Percentiles rank a stretch among this genome's conserved stretches.
These are phyloP conservation scores for Spisula subtruncata DNA, from an alignment of 2,888 invertebrate genomes.

Conservation along the genomic window DNA sequence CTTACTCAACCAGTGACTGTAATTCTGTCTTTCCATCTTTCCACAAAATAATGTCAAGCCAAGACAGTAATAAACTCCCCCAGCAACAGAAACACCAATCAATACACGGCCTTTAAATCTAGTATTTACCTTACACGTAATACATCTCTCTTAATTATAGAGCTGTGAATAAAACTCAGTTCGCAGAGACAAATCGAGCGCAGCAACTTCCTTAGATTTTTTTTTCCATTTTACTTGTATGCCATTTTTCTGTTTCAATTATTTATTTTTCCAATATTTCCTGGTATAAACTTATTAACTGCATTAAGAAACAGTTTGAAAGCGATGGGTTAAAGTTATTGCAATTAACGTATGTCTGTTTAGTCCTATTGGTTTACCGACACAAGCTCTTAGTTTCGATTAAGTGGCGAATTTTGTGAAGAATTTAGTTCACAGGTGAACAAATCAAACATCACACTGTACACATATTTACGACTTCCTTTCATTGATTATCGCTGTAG, in stretches of 20 bases:
- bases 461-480: conserved; percentile 11
- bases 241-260: not conserved
- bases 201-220: too few species aligned
- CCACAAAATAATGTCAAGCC: not conserved
- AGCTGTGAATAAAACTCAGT: not conserved
- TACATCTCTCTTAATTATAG: not conserved
- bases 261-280: not conserved
- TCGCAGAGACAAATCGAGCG: not conserved
- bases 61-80: not conserved
- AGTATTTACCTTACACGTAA: not conserved
- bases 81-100: not conserved
- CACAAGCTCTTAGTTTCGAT: not conserved
- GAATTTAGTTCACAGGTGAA: conserved; percentile 16
- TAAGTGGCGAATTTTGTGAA: not conserved
- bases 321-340: not conserved
- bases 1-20: not conserved
- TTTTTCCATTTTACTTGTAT: not conserved
- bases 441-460: not conserved
- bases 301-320: not conserved
- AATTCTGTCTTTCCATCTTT: not conserved
- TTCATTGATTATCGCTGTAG: conserved; percentile 27
- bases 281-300: not conserved
- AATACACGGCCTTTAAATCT: not conserved
- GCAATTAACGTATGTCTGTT: not conserved
- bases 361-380: not conserved